Conservation (phyloP, 2,797 vertebrate genomes). For the Sarcophilus harrisii region DNA sequence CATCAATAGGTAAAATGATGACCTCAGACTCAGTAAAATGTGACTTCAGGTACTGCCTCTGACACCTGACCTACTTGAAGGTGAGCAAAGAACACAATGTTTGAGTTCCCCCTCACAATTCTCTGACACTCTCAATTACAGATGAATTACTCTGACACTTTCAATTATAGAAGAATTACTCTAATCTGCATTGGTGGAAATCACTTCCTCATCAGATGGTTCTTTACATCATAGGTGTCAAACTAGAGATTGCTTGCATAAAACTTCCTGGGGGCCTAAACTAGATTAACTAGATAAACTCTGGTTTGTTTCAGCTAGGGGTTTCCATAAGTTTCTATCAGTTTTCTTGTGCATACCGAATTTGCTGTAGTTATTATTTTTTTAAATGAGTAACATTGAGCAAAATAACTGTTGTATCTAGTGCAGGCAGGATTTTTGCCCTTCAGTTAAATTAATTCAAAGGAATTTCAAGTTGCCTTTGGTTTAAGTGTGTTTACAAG, state of each 20-base stretch:
- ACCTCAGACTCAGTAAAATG: neutral
- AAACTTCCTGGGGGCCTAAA: neutral
- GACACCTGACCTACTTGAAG: neutral
- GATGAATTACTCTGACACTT: too few species aligned
- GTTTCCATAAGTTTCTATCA: neutral
- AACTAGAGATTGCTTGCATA: neutral
- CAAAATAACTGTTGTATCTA: slow-evolving; percentile 24
- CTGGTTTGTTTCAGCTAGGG: neutral
- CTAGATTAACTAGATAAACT: neutral
- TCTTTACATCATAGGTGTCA: neutral
- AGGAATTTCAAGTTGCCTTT: slow-evolving; percentile 52
- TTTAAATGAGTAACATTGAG: neutral
- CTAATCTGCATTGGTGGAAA: neutral
- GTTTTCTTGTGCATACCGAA: neutral
- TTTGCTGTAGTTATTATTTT: neutral
- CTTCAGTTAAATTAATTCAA: slow-evolving; percentile 52
- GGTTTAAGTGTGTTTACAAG: slow-evolving; percentile 59
- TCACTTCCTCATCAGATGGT: neutral
- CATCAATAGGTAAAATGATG: neutral
- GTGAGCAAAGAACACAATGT: neutral
- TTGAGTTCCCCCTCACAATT: neutral
- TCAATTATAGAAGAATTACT: neutral
- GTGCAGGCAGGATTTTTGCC: neutral
- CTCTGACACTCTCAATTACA: neutral
- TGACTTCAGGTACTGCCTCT: neutral